Evolutionary conservation across 2,888 invertebrate genomes (phyloP).

Genomic region (Polylopha cassiicola): DNA sequence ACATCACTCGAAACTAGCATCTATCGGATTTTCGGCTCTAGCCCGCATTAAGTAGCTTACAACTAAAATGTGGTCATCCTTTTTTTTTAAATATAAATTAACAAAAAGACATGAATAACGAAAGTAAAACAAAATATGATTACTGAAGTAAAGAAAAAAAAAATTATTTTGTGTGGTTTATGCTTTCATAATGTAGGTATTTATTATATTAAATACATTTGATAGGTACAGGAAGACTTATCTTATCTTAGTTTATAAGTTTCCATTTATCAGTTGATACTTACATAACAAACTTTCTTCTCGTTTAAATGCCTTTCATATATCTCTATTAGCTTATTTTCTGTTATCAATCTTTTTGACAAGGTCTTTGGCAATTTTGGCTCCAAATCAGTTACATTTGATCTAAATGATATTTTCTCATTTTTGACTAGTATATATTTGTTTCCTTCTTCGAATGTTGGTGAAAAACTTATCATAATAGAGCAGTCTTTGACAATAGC

Average conservation of each 20-base stretch:
- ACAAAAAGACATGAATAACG: neutral
- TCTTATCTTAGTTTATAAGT: too few species aligned
- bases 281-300: conserved; percentile 35
- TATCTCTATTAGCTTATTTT: conserved; percentile 43
- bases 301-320: conserved; percentile 36
- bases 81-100: too few species aligned
- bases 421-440: conserved; percentile 47
- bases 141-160: too few species aligned
- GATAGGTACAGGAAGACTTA: too few species aligned
- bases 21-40: too few species aligned
- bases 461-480: conserved; percentile 78
- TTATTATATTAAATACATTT: too few species aligned
- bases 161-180: too few species aligned
- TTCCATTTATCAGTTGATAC: conserved; percentile 29
- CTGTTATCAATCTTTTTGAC: conserved; percentile 47
- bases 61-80: too few species aligned
- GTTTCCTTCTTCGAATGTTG: conserved; percentile 31
- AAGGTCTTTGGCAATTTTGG: conserved; percentile 75
- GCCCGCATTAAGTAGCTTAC: too few species aligned
- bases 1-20: too few species aligned
- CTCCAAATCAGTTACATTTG: conserved; percentile 82
- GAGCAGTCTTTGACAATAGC: conserved; percentile 84
- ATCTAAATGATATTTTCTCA: conserved; percentile 63
- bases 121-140: neutral
- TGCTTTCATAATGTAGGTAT: too few species aligned